Evolutionary conservation across 2,113 vertebrate species (phyloP), one percentile per base, ranked within the genome.

Genomic region (Neolamprologus modestus): DNA sequence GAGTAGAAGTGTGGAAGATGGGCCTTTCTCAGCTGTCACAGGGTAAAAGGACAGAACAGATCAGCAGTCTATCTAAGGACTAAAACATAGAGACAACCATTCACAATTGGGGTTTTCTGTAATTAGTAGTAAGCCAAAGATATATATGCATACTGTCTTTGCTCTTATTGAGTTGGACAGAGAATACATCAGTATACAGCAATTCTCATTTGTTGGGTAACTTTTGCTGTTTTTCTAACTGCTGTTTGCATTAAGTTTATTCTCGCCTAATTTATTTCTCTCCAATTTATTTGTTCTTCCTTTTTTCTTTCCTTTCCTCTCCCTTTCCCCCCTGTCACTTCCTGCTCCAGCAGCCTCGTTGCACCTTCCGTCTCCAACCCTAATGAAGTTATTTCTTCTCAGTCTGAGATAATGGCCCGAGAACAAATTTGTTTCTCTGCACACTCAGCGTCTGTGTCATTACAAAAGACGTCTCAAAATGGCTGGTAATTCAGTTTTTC

Each of bases 361-460:
- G 40, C 53, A 54, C 68, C 83, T 33, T 83, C 19, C 16, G 4
- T 76, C 83, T 13, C 52, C 76, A 14, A 4, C 81, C 63, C 79
- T 90, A 91, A 93, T 90, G 45, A 85, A 90, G 84, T 89, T 87
- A 92, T 91, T 92, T 88, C 28, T 68, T 88, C 84, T 87, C 82
- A 61, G 88, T 21, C 83, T 42, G 85, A 87, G 82, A 91, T 89
- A 88, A 92, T 73, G 54, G 63, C 71, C 71, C 7, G 57, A 54
- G 85, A 87, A 91, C 81, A 89, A 85, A 91, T 88, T 82, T 80
- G 68, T 91, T 87, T 79, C 47, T 83, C 85, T 85, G 88, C 85
- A 80, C 84, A 84, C 78, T 91, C 82, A 73, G 19, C 54, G 81
- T 87, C 83, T 37, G 24, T 87, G 87, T 90, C 88, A 90, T 85